phyloP scores from a whole-genome alignment of 2,797 vertebrate species.

The Dendrocincla tyrannina region DNA sequence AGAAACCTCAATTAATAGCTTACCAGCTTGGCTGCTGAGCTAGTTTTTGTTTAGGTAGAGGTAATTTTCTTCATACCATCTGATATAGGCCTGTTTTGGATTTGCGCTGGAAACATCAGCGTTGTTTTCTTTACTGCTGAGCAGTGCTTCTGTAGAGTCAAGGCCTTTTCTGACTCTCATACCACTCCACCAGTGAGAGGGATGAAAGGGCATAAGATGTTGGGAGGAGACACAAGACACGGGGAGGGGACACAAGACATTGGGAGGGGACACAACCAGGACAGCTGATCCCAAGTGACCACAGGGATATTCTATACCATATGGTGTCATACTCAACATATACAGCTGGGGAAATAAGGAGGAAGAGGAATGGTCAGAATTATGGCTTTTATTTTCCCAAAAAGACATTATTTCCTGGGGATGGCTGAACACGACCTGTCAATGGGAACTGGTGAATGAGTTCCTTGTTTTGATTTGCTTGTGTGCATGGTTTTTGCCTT shows the following conservation, averaged over 20 bases:
- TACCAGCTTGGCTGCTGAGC: neutral
- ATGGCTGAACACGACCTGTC: neutral
- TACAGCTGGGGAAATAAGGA: neutral
- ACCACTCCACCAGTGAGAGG: neutral
- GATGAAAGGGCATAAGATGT: accelerated
- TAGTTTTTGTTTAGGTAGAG: neutral
- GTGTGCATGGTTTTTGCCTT: neutral
- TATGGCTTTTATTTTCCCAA: neutral
- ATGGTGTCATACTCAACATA: neutral
- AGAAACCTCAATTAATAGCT: neutral
- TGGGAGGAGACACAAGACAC: neutral
- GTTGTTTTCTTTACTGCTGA: neutral
- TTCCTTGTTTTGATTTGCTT: neutral
- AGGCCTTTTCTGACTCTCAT: neutral
- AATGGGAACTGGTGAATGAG: neutral
- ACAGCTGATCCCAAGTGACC: neutral
- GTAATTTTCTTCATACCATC: neutral
- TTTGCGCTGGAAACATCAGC: neutral
- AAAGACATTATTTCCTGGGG: neutral
- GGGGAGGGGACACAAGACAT: neutral
- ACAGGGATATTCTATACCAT: neutral
- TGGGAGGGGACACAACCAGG: neutral
- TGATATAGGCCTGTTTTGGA: neutral
- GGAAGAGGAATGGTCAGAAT: neutral
- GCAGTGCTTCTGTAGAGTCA: neutral